phyloP scores from a whole-genome alignment of 2,113 vertebrate species.

The Barbus barbus region DNA sequence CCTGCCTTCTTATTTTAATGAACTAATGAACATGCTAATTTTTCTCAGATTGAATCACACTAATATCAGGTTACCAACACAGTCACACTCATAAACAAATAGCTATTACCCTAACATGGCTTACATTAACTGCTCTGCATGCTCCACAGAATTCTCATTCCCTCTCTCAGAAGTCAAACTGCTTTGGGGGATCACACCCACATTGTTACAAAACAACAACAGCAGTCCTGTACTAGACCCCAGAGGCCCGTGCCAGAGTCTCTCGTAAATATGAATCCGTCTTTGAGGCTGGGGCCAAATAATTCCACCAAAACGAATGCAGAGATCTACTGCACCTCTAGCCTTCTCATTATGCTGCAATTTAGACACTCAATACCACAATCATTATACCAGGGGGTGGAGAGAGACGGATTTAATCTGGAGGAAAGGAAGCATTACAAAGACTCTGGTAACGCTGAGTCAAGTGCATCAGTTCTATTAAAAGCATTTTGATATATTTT shows the following conservation, averaged over 20 bases:
- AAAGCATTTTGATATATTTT: background rate
- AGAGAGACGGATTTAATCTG: constrained; percentile 12
- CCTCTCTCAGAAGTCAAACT: constrained; percentile 28
- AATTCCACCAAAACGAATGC: constrained; percentile 28
- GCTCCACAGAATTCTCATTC: background rate
- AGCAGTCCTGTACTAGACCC: constrained; percentile 10
- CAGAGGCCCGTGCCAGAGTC: constrained; percentile 28
- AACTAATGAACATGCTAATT: constrained; percentile 28
- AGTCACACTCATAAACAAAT: constrained; percentile 15
- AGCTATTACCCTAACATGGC: constrained; percentile 19
- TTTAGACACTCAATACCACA: constrained; percentile 30
- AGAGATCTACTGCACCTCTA: constrained; percentile 29
- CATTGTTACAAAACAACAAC: constrained; percentile 30
- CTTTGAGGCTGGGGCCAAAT: constrained; percentile 33
- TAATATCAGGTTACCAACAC: constrained; percentile 10
- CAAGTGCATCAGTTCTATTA: constrained; percentile 24
- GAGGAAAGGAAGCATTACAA: constrained; percentile 17
- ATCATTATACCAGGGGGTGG: constrained; percentile 28
- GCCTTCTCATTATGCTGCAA: constrained; percentile 32
- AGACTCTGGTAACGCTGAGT: background rate
- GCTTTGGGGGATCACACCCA: constrained; percentile 25
- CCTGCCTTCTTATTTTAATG: constrained; percentile 21
- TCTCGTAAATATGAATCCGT: constrained; percentile 16
- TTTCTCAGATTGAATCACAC: constrained; percentile 26
- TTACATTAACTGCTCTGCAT: constrained; percentile 16